Base-by-base conservation (phyloP, 2,797 vertebrate species). In the Anguilla marmorata region DNA sequence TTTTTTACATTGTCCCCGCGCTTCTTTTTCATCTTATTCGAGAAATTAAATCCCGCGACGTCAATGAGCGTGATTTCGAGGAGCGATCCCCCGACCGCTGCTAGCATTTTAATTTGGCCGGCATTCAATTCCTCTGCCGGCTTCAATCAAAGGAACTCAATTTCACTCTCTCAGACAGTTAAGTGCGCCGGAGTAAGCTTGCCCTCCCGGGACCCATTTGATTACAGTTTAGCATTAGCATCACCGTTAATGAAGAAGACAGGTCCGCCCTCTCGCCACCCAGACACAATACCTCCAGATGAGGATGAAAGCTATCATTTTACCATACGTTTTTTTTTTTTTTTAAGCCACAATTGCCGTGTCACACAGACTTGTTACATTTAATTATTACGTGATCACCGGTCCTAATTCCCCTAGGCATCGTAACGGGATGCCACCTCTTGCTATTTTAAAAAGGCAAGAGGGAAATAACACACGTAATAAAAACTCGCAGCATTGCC, bases 91-190 rank as follows among this genome's bases (percentile, higher is more conserved):
- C 24, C n/a, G 74, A 33, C 48, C 41, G 27, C 52, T n/a, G n/a
- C 83, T 33, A 16, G 87, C 87, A 19, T 85, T 85, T 85, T 79
- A 88, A 88, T 85, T 85, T 79, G 85, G 54, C 84, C 37, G 69
- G 74, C 85, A 85, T 88, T 84, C 74, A 52, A 88, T 88, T 85
- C 74, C 56, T 84, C 45, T 52, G 72, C 69, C 54, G 37, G 69
- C 84, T 79, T 85, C 87, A 88, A 88, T 88, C 87, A 85, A 79
- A 88, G 66, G 85, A 72, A 50, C 87, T 88, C 83, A 88, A 88
- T 88, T 88, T 88, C 45, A 85, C 74, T 88, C 83, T 84, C 50
- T 6, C 56, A 84, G 72, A 84, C 83, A 84, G 84, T 79, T 88
- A 85, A 60, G 69, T 52, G 83, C 19, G 7, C 50, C 41, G 84